Base-by-base conservation (phyloP, 2,797 vertebrate genomes). In the Melanotaenia parkinsoni region DNA sequence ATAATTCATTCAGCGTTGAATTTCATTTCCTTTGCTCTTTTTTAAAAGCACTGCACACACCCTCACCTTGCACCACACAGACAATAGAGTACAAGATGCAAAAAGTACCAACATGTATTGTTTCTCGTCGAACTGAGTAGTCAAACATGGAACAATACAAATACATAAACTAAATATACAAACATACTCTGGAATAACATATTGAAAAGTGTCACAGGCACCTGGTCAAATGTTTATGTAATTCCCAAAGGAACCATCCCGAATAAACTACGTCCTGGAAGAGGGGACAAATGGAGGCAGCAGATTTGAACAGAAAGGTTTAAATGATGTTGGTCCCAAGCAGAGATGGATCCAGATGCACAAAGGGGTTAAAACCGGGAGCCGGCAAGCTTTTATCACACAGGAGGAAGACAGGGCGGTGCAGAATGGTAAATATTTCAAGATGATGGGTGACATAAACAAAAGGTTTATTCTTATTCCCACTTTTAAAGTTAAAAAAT, bases 401-500 rank as follows among this genome's bases (percentile, higher is more conserved):
- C 91, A 84, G 91, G 88, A 89, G 91, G 92, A 85, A 93, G 93
- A 92, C 89, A 88, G 88, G 86, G 79, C 90, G 91, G 84, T 65
- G 86, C 81, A 80, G 87, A 87, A 92, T 81, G 83, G 93, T 91
- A 93, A 93, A 94, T 94, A 94, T 94, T 94, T 95, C 94, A 94
- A 88, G 82, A 89, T 93, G 92, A 94, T 93, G 88, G 93, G 92
- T 92, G 93, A 94, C 93, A 95, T 90, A 93, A 94, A 94, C 91
- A 95, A 93, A 93, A 91, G 91, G 87, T 93, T 93, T 94, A 89
- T 88, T 90, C 85, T 92, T 84, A 91, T 92, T 92, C 89, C 74
- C 81, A 92, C 86, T 94, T 94, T 94, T 93, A 91, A 94, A 92
- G 88, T 91, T 92, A 89, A 91, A 93, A 91, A 92, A 93, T 93